Percentiles rank a stretch among this genome's conserved stretches.
phyloP scores from a whole-genome alignment of 2,113 vertebrate genomes.

The Elgaria multicarinata region DNA sequence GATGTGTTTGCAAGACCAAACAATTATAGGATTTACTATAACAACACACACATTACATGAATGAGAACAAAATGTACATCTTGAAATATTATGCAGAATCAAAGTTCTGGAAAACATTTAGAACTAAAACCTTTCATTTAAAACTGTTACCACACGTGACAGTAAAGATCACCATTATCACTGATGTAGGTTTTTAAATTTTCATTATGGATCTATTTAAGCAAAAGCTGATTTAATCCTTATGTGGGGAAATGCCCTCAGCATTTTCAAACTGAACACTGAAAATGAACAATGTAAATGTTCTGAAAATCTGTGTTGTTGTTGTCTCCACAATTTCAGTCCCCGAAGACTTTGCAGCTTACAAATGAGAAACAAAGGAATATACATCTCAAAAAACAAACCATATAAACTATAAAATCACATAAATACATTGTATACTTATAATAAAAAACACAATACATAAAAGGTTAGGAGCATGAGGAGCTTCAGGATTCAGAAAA shows the following conservation, averaged over 20 bases:
- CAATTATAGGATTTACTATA: not conserved
- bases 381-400: no score
- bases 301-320: not conserved
- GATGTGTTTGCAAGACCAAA: not conserved
- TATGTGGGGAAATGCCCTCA: not conserved
- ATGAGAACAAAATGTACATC: not conserved
- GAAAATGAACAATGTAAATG: not conserved
- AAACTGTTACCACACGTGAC: not conserved
- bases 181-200: not conserved
- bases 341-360: no score
- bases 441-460: no score
- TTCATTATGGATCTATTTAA: not conserved
- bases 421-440: no score
- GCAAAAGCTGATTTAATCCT: not conserved
- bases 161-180: not conserved
- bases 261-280: not conserved
- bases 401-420: no score
- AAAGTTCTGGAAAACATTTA: not conserved
- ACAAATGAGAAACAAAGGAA: no score
- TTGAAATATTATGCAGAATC: not conserved
- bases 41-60: not conserved
- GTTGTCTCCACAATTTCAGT: not conserved
- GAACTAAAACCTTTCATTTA: not conserved
- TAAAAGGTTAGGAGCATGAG: no score
- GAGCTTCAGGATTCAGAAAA: no score